phyloP scores from a whole-genome alignment of 2,797 vertebrate species.

The Pseudomugil gertrudae region DNA sequence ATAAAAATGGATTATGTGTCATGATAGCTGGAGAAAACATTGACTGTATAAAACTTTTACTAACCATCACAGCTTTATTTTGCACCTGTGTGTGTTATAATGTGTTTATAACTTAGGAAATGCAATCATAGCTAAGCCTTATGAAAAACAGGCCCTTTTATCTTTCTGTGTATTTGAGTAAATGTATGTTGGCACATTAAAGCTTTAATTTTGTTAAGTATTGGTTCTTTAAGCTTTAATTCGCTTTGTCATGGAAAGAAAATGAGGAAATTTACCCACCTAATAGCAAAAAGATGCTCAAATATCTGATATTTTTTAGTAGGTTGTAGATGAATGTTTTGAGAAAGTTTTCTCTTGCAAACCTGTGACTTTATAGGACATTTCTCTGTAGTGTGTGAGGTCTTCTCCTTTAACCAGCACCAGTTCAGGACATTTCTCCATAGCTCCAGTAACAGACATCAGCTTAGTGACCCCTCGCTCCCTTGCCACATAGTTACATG shows the following conservation, averaged over 20 bases:
- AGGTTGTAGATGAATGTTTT: neutral
- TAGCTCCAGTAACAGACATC: conserved; percentile 86
- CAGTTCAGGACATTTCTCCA: conserved; percentile 88
- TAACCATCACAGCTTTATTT: too few species aligned
- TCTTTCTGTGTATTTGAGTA: neutral
- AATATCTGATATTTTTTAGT: neutral
- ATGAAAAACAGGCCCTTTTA: too few species aligned
- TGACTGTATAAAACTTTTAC: neutral
- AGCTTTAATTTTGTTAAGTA: neutral
- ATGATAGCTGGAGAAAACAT: neutral
- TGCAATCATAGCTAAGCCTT: too few species aligned
- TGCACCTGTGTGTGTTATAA: neutral
- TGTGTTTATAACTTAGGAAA: neutral
- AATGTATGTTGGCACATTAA: neutral
- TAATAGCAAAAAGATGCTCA: neutral
- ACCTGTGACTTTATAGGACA: conserved; percentile 93
- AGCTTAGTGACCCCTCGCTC: conserved; percentile 85
- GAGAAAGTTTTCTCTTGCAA: neutral
- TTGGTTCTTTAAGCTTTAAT: too few species aligned
- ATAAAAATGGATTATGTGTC: neutral
- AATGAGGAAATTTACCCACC: neutral
- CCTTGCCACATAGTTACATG: conserved; percentile 92
- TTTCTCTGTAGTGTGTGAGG: conserved; percentile 89
- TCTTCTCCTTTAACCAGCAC: conserved; percentile 93
- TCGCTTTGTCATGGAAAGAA: neutral